Evolutionary conservation across 2,888 invertebrate genomes (phyloP).

Genomic region (Eristalis pertinax): DNA sequence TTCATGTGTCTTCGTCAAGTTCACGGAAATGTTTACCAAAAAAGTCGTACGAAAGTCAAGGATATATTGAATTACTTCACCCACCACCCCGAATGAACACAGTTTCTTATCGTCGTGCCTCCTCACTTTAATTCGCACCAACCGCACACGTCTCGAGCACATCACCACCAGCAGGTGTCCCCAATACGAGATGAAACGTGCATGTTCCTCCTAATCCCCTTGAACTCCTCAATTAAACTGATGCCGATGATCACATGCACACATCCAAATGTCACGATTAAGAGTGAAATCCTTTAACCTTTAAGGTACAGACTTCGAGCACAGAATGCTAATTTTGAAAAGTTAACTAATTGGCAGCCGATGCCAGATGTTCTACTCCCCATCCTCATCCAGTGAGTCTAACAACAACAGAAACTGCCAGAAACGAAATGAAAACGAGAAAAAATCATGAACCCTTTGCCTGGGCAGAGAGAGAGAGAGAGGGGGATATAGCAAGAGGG

Average conservation of each 20-base stretch:
- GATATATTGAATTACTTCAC: background rate
- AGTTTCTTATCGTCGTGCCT: background rate
- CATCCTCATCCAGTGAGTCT: background rate
- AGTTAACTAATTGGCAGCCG: conserved; percentile 56
- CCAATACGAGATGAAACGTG: conserved; percentile 37
- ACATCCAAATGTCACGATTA: conserved; percentile 12
- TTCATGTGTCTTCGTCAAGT: background rate
- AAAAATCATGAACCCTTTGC: background rate
- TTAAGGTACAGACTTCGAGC: conserved; percentile 25
- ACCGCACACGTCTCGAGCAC: background rate
- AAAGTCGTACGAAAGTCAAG: background rate
- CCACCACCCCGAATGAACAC: background rate
- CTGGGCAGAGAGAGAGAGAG: background rate
- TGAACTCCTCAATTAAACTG: conserved; percentile 39
- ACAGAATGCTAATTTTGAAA: conserved; percentile 55
- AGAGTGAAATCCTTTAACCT: conserved; percentile 23
- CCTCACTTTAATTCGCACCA: background rate
- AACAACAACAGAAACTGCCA: background rate
- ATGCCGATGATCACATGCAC: conserved; percentile 12
- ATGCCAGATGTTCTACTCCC: conserved; percentile 18
- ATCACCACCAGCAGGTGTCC: background rate
- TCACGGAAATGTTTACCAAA: too few species aligned
- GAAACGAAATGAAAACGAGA: background rate
- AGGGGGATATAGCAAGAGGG: too few species aligned
- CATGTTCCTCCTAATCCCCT: conserved; percentile 13